Evolutionary conservation across 2,797 vertebrate genomes (phyloP), one percentile per base, ranked within the genome.

Genomic region (Galagoides demidoff): DNA sequence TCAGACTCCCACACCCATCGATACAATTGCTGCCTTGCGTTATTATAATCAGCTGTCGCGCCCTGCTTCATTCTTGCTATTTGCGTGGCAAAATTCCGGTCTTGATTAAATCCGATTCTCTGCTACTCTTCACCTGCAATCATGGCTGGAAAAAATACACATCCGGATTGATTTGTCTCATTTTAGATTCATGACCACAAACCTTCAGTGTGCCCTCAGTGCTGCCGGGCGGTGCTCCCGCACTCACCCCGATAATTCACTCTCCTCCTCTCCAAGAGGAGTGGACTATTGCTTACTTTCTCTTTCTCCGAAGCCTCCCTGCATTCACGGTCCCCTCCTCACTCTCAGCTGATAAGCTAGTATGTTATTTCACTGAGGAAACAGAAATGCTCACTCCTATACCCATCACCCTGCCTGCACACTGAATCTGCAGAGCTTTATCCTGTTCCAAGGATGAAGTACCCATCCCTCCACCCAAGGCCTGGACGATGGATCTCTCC

Each of bases 131-230:
- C 89, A 95, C 83, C 79, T 91, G 70, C 59, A 84, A 63, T 84
- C 79, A 63, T 8, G 27, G 59, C 85, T 77, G n/a, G 43, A 68
- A 43, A 85, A 94, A 89, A 79, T 16, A 70, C 22, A 91, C 25
- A 92, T 66, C 77, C 52, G 7, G 76, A 71, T 78, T 64, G 93
- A 92, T 92, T 91, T 39, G n/a, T 89, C 89, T 97, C 79, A 68
- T 95, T 95, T 94, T 68, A 79, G 91, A 95, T 96, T 97, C 95
- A 63, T 86, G 94, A 90, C 91, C 92, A 81, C 70, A 95, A 61
- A 74, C 82, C 86, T 79, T 59, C 12, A 61, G 81, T 6, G 82
- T 64, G n/a, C 70, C 82, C 77, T 76, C 52, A 1, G 16, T 10
- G 74, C 92, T 20, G 70, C 79, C 0, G 0, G 34, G 63, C 29